Percentiles rank a stretch among this genome's conserved stretches.
Conservation (phyloP, 2,113 vertebrate species). For the Coreoperca whiteheadi region DNA sequence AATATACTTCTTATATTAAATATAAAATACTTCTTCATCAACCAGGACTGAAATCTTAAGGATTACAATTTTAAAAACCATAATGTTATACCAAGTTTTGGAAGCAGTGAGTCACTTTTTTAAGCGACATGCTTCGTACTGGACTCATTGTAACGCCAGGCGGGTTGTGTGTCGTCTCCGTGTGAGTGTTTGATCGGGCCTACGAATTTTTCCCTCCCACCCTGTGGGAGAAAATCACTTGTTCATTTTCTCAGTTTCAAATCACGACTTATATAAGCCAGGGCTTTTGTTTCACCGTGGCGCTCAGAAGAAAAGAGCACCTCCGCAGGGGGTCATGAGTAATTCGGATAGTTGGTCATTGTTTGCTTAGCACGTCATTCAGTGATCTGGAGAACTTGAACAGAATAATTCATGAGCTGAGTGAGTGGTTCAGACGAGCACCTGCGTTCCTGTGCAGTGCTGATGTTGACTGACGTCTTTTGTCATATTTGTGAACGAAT, state of each 20-base stretch:
- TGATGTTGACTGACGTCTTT: not conserved
- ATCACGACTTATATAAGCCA: not conserved
- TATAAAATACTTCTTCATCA: not conserved
- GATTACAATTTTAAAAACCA: not conserved
- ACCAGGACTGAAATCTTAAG: not conserved
- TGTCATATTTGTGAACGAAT: not conserved
- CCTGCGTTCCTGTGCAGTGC: not conserved
- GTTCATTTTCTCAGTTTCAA: constrained; percentile 37
- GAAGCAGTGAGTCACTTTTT: not conserved
- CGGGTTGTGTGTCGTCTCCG: not conserved
- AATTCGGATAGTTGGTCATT: constrained; percentile 7
- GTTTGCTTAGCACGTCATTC: constrained; percentile 19
- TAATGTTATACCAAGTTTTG: not conserved
- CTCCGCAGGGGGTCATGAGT: constrained; percentile 26
- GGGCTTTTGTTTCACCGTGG: not conserved
- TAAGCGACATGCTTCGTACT: not conserved
- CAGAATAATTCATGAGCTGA: not conserved
- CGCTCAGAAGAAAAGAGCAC: constrained; percentile 33
- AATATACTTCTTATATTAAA: no score
- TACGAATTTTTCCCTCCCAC: not conserved
- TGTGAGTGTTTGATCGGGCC: constrained; percentile 16
- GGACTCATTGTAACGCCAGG: not conserved
- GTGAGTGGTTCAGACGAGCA: not conserved
- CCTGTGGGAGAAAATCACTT: constrained; percentile 12
- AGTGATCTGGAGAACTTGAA: not conserved